Evolutionary conservation across 2,113 vertebrate species (phyloP), one percentile per base, ranked within the genome.

Genomic region (Isurus oxyrinchus): DNA sequence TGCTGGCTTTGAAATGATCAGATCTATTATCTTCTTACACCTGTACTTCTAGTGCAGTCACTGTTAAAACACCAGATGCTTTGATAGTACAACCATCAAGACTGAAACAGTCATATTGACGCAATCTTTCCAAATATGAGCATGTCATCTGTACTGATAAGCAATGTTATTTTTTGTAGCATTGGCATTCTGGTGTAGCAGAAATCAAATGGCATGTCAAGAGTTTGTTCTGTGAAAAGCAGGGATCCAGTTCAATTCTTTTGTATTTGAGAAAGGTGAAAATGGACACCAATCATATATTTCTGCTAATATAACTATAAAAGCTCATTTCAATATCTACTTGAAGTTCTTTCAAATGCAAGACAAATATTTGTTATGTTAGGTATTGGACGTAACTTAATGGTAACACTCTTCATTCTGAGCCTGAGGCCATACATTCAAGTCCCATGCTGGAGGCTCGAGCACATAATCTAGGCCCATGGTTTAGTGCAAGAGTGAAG

Each of bases 21-120:
- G 31, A 91, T 91, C 55, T 59, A n/a, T 35, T 91, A 59, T 59
- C 88, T 91, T 59, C 53, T 49, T 19, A 49, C 84, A 59, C 87
- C 87, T 90, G 27, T 57, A 57, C 25, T 35, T 90, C 55, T 14
- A 59, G 31, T 59, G 5, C 88, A 35, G 10, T 91, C 88, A 61
- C 55, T 61, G 88, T 91, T 57, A 90, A 31, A 27, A 27, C 87
- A 90, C 87, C 87, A 90, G 87, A 59, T 91, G 88, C 53, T 61
- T 2, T 59, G 88, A 35, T 61, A 35, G 27, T 35, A 91, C 57
- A 91, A 59, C 88, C 14, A 5, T 61, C 55, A 59, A 91, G 55
- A 53, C 40, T 53, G 84, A 91, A 91, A 61, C 23, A 59, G 31
- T 59, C 55, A 31, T 35, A 91, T 91, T 91, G 88, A 35, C 21